phyloP scores from a whole-genome alignment of 2,888 invertebrate species.

The Ashinkailepas kermadecensis region DNA sequence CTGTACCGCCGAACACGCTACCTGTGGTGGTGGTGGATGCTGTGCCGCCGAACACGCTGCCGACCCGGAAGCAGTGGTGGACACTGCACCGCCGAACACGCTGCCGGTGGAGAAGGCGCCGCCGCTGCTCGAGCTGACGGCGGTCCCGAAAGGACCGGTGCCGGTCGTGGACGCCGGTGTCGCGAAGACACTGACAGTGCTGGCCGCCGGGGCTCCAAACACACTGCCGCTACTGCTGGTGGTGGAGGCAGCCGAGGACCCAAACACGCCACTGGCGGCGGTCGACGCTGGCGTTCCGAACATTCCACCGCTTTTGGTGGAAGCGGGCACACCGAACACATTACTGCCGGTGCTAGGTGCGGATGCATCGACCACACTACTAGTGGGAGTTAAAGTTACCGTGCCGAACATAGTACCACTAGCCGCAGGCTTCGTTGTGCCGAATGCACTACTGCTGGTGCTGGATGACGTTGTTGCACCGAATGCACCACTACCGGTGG shows the following conservation, averaged over 20 bases:
- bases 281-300: not conserved
- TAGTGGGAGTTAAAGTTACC: constrained; percentile 8
- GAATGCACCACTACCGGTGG: not conserved
- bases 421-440: not conserved
- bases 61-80: constrained; percentile 18
- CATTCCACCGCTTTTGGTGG: constrained; percentile 21
- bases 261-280: constrained; percentile 22
- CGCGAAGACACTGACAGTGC: too few relatives aligned
- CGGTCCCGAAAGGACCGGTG: not conserved
- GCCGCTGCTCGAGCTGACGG: too few relatives aligned
- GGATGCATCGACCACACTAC: constrained; percentile 21
- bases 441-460: constrained; percentile 19
- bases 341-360: constrained; percentile 10
- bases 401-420: constrained; percentile 25
- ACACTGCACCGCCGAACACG: constrained; percentile 26
- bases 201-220: too few relatives aligned
- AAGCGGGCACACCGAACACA: not conserved
- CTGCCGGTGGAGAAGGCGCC: constrained; percentile 14
- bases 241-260: constrained; percentile 15
- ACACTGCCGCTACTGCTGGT: not conserved
- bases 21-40: constrained; percentile 15
- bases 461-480: not conserved
- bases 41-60: not conserved
- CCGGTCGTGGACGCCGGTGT: too few relatives aligned
- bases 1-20: not conserved